A percentile compares a stretch with the other conserved stretches of the same genome.
Evolutionary conservation across 2,888 invertebrate genomes (phyloP).

Genomic region (Icerya purchasi): DNA sequence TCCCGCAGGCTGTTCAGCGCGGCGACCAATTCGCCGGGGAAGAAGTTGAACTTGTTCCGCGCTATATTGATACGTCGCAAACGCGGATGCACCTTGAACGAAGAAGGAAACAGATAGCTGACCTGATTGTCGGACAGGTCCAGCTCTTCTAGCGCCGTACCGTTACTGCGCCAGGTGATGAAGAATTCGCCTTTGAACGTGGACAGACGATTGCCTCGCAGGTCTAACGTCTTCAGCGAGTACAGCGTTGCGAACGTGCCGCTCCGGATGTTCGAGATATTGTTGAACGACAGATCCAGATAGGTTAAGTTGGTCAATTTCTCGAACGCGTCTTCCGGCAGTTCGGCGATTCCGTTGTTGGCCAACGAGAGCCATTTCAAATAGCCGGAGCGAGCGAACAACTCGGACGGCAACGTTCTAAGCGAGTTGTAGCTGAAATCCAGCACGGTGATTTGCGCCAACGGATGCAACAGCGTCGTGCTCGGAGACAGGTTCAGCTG

Average conservation of each 20-base stretch:
- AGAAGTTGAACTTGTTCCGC: slow-evolving; percentile 60
- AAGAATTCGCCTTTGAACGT: slow-evolving; percentile 69
- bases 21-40: slow-evolving; percentile 63
- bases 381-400: slow-evolving; percentile 42
- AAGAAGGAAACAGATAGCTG: slow-evolving; percentile 61
- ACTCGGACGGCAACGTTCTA: slow-evolving; percentile 46
- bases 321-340: slow-evolving; percentile 53
- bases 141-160: slow-evolving; percentile 43
- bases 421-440: slow-evolving; percentile 55
- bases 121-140: slow-evolving; percentile 62
- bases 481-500: slow-evolving; percentile 41
- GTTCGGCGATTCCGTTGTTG: slow-evolving; percentile 51
- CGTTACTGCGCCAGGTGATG: slow-evolving; percentile 35
- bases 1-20: slow-evolving; percentile 52
- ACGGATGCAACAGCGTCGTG: slow-evolving; percentile 41
- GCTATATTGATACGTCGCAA: slow-evolving; percentile 45
- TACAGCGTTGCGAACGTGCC: slow-evolving; percentile 57
- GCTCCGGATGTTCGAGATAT: slow-evolving; percentile 48
- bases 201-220: slow-evolving; percentile 54
- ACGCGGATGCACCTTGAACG: slow-evolving; percentile 63
- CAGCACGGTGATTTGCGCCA: slow-evolving; percentile 41
- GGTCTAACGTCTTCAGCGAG: slow-evolving; percentile 44
- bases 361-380: slow-evolving; percentile 45
- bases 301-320: slow-evolving; percentile 47
- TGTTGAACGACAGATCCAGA: slow-evolving; percentile 51